Evolutionary conservation across 2,888 invertebrate genomes (phyloP).

Genomic region (Acrocera orbiculus): DNA sequence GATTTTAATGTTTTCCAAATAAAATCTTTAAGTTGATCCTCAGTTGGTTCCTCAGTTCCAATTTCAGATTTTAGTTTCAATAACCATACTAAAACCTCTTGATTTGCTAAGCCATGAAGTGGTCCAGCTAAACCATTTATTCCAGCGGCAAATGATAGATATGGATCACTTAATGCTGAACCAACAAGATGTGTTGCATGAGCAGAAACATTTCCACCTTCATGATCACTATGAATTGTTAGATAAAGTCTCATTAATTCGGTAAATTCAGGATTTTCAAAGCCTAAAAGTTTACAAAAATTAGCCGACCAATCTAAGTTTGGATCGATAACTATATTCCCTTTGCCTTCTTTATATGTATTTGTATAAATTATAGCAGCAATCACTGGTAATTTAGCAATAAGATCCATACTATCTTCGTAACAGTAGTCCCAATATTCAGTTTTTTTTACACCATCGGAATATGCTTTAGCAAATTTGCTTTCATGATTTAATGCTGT

Average conservation of each 20-base stretch:
- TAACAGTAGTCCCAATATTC: slow-evolving; percentile 64
- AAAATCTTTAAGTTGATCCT: slow-evolving; percentile 87
- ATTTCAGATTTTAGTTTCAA: slow-evolving; percentile 75
- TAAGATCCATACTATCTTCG: slow-evolving; percentile 74
- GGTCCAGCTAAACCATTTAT: slow-evolving; percentile 80
- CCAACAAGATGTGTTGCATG: slow-evolving; percentile 76
- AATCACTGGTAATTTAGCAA: slow-evolving; percentile 72
- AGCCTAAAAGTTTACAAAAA: slow-evolving; percentile 67
- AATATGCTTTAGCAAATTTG: slow-evolving; percentile 65
- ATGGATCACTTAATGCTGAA: slow-evolving; percentile 72
- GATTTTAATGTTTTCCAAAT: slow-evolving; percentile 89
- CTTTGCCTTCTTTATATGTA: slow-evolving; percentile 45
- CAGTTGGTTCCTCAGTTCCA: slow-evolving; percentile 67
- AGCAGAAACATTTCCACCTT: slow-evolving; percentile 84
- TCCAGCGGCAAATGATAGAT: slow-evolving; percentile 68
- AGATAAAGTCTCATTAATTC: slow-evolving; percentile 74
- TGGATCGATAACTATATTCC: slow-evolving; percentile 59
- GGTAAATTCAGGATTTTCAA: slow-evolving; percentile 50
- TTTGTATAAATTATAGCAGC: slow-evolving; percentile 77
- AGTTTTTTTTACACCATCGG: slow-evolving; percentile 48
- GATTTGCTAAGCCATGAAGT: slow-evolving; percentile 77
- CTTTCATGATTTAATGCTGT: slow-evolving; percentile 70
- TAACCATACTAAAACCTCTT: slow-evolving; percentile 87
- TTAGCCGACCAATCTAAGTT: slow-evolving; percentile 73
- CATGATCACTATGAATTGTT: slow-evolving; percentile 70